Evolutionary conservation across 1,140 invertebrate species (phyloP), one percentile per base, ranked within the genome.

Genomic region (Apis laboriosa): DNA sequence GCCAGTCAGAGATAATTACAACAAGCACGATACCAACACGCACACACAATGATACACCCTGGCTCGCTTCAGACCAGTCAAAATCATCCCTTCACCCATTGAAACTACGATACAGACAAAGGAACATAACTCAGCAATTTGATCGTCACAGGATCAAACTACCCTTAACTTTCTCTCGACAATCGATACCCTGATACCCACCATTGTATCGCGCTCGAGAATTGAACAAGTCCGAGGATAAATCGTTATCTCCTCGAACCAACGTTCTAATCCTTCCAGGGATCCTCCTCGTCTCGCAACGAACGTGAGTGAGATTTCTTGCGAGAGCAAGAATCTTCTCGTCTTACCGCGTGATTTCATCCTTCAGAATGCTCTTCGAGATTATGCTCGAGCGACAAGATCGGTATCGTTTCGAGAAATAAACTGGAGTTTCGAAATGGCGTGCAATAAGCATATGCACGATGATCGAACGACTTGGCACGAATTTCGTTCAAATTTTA

Each of bases 401-500:
- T 43, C 2, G 34, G 28, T 34, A 63, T 64, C 61, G 70, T 79
- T 51, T 53, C 85, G 9, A 28, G 60, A 21, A 64, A 73, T 75
- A 84, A 80, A 77, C 77, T 80, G 66, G 51, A 84, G 63, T 83
- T 73, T 81, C 71, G 34, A 70, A 66, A 75, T 64, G 86, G 87
- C 73, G 72, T 83, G 75, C 85, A 90, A 90, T 90, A 90, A 90
- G 84, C 89, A 67, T 56, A 77, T 19, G 51, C 1, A 21, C 13
- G 61, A 75, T 61, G 72, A 34, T 61, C 58, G 49, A 12, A 60
- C 28, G 53, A 60, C 63, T 55, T 72, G 84, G 84, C 4, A 43
- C 34, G 34, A 43, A 43, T 43, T 43, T 43, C 34, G 34, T 43
- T 43, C 34, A 43, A 7, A 43, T 43, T 43, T 7, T 43, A 43